Percentiles rank a stretch among this genome's conserved stretches.
These are phyloP conservation scores for Acleris literana DNA, from an alignment of 2,888 invertebrate species.

Conservation along the genomic window DNA sequence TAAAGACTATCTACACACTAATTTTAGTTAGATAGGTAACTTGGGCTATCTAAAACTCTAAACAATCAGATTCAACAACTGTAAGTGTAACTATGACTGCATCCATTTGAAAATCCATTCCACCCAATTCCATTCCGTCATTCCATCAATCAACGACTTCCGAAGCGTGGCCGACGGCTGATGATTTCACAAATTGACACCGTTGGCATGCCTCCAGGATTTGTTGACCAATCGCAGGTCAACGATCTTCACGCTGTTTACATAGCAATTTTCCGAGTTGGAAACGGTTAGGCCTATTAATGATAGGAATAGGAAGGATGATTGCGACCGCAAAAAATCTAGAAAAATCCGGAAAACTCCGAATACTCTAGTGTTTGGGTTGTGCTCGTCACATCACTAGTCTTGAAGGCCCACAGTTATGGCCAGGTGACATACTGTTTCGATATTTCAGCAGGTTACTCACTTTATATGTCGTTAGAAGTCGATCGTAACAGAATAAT, in stretches of 20 bases:
- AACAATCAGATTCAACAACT: no score
- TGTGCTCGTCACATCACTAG: no score
- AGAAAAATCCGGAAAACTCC: no score
- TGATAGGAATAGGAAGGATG: not conserved
- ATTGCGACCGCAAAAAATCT: not conserved
- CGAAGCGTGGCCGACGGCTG: constrained; percentile 25
- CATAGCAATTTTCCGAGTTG: constrained; percentile 18
- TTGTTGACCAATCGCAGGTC: constrained; percentile 30
- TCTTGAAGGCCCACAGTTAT: no score
- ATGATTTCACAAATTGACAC: constrained; percentile 35
- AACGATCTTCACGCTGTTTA: constrained; percentile 14
- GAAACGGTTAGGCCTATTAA: constrained; percentile 19
- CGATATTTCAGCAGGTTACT: no score
- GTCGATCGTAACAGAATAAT: no score
- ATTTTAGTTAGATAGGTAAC: no score
- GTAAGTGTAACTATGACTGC: not conserved
- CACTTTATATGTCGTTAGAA: no score
- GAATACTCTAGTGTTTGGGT: no score
- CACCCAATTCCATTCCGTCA: not conserved
- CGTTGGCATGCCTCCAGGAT: constrained; percentile 31
- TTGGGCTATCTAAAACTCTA: no score
- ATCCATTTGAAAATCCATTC: constrained; percentile 5
- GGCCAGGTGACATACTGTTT: no score
- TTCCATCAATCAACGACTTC: constrained; percentile 24
- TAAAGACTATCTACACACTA: no score